Conservation (phyloP, 2,888 invertebrate species). For the Nomada goodeniana region DNA sequence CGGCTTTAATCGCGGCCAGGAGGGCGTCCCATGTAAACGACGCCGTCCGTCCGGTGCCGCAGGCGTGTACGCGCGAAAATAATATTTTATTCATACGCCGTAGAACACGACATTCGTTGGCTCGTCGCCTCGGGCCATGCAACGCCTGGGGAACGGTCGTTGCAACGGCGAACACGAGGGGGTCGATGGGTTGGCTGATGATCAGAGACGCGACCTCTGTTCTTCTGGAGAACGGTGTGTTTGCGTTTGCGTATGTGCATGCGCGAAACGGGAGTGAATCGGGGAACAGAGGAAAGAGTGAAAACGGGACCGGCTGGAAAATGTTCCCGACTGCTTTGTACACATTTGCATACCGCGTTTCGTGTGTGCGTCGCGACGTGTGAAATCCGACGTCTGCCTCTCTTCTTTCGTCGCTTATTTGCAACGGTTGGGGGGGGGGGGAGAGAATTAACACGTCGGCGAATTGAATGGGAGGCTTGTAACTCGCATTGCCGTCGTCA, state of each 20-base stretch:
- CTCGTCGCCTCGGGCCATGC: slow-evolving; percentile 67
- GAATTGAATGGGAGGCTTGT: too few species aligned
- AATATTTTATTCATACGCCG: slow-evolving; percentile 76
- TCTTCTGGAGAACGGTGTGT: slow-evolving; percentile 53
- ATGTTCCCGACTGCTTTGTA: slow-evolving; percentile 75
- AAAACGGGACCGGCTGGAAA: slow-evolving; percentile 54
- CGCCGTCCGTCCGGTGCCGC: slow-evolving; percentile 7
- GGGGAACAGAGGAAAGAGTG: slow-evolving; percentile 14
- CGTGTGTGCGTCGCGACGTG: slow-evolving; percentile 71
- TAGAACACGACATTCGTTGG: slow-evolving; percentile 65
- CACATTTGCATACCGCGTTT: slow-evolving; percentile 78
- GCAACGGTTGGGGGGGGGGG: too few species aligned
- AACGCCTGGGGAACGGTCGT: slow-evolving; percentile 67
- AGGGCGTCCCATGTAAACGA: slow-evolving; percentile 36
- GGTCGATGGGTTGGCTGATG: slow-evolving; percentile 62
- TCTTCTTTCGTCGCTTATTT: not conserved
- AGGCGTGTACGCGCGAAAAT: slow-evolving; percentile 63
- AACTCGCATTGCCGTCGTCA: too few species aligned
- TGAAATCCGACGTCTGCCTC: slow-evolving; percentile 71
- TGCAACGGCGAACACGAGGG: slow-evolving; percentile 45
- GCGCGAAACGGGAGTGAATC: slow-evolving; percentile 14
- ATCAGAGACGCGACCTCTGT: slow-evolving; percentile 55
- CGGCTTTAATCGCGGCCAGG: slow-evolving; percentile 29
- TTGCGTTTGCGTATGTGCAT: slow-evolving; percentile 45
- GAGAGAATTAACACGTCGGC: too few species aligned